A percentile compares a stretch with the other conserved stretches of the same genome.
These are phyloP conservation scores for Cryptosula pallasiana DNA, from an alignment of 2,888 invertebrate genomes.

Conservation along the genomic window DNA sequence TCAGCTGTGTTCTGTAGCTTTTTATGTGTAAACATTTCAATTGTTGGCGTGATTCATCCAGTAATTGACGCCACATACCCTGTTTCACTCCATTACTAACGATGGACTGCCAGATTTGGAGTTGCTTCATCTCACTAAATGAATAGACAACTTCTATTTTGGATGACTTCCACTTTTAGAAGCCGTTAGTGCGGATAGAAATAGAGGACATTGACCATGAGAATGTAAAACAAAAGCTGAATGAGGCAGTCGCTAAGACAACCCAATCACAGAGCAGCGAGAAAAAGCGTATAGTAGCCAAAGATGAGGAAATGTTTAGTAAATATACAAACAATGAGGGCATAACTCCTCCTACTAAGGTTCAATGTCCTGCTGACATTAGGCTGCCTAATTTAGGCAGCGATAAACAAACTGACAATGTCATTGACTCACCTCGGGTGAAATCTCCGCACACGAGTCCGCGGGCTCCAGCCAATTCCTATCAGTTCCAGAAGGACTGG, in stretches of 20 bases:
- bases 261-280: slow-evolving; percentile 32
- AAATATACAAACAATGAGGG: background rate
- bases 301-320: slow-evolving; percentile 19
- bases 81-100: no score
- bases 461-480: slow-evolving; percentile 37
- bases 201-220: slow-evolving; percentile 47
- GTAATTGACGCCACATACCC: no score
- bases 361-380: slow-evolving; percentile 10
- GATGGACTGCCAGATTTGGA: no score
- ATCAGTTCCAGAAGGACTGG: slow-evolving; percentile 47
- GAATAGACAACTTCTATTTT: no score
- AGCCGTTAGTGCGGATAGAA: slow-evolving; percentile 38
- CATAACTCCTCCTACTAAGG: background rate
- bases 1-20: no score
- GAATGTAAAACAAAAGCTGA: slow-evolving; percentile 30
- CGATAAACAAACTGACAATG: background rate
- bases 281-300: slow-evolving; percentile 27
- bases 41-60: no score
- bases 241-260: slow-evolving; percentile 26
- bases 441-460: slow-evolving; percentile 19
- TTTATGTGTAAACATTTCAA: no score
- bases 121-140: no score
- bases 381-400: background rate
- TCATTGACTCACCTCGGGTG: no score
- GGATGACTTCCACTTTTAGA: no score